Percentiles rank a stretch among this genome's conserved stretches.
Evolutionary conservation across 2,797 vertebrate genomes (phyloP).

Genomic region (Phrynocephalus guinanensis): DNA sequence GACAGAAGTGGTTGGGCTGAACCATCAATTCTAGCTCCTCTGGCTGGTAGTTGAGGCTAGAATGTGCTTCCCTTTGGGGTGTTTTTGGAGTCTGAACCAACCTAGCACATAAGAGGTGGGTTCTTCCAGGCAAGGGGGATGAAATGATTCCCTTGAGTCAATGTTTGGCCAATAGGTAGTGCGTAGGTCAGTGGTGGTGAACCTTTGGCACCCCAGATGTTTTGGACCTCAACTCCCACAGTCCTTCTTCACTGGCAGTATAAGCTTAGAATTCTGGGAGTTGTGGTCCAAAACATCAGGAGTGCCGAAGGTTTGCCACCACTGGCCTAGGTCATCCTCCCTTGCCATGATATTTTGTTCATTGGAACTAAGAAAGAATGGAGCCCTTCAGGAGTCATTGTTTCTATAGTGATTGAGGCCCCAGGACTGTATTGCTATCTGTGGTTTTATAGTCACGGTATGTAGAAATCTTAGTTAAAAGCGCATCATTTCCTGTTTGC

Average conservation of each 20-base stretch:
- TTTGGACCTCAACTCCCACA: too few relatives aligned
- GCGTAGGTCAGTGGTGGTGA: too few relatives aligned
- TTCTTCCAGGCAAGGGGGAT: background rate
- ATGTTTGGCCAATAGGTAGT: background rate
- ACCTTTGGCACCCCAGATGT: too few relatives aligned
- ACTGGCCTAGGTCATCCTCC: background rate
- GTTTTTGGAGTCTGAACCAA: background rate
- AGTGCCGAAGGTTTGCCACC: too few relatives aligned
- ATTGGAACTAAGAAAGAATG: background rate
- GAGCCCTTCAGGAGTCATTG: background rate
- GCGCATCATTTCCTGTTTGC: constrained; percentile 33
- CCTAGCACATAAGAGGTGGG: background rate
- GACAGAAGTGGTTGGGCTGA: background rate
- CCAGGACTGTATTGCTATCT: background rate
- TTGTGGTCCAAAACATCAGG: too few relatives aligned
- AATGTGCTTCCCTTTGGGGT: background rate
- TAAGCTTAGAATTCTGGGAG: too few relatives aligned
- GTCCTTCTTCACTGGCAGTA: too few relatives aligned
- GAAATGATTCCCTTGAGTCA: background rate
- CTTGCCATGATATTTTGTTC: background rate
- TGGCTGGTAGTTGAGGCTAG: background rate
- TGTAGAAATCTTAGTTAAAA: constrained; percentile 8
- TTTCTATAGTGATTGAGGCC: background rate
- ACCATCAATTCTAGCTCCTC: background rate
- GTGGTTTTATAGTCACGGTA: background rate